Percentiles rank a stretch among this genome's conserved stretches.
Conservation (phyloP, 1,140 invertebrate species). For the Dendrolimus kikuchii region DNA sequence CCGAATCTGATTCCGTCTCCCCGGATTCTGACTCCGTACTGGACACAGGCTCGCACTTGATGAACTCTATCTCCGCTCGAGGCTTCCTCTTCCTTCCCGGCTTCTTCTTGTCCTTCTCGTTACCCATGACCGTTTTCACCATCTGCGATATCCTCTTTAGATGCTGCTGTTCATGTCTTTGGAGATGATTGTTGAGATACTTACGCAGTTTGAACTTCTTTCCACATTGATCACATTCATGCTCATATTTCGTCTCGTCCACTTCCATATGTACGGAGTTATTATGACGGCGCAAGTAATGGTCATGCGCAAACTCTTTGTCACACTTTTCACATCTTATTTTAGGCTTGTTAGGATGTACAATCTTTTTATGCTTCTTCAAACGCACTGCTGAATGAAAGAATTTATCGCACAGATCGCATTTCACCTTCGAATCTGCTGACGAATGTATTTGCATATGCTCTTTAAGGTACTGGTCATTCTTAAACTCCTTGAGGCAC, state of each 20-base stretch:
- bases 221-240: constrained; percentile 52
- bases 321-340: constrained; percentile 55
- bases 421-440: constrained; percentile 49
- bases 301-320: constrained; percentile 57
- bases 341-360: constrained; percentile 56
- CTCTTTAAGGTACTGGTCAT: constrained; percentile 59
- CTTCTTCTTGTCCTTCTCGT: constrained; percentile 18
- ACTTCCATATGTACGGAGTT: constrained; percentile 56
- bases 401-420: constrained; percentile 56
- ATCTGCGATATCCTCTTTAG: constrained; percentile 59
- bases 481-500: constrained; percentile 61
- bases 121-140: constrained; percentile 57
- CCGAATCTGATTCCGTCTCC: constrained; percentile 22
- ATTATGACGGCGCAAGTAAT: constrained; percentile 50
- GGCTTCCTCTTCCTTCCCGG: constrained; percentile 30
- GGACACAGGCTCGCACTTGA: constrained; percentile 56
- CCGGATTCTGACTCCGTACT: constrained; percentile 33
- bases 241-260: constrained; percentile 48
- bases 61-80: constrained; percentile 54
- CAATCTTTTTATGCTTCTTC: constrained; percentile 63
- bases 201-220: constrained; percentile 59
- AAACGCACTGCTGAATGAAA: constrained; percentile 56
- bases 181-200: constrained; percentile 55
- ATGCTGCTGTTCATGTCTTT: constrained; percentile 59
- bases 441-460: constrained; percentile 63